Base-by-base conservation (phyloP, 2,113 vertebrate species). In the Papio anubis region DNA sequence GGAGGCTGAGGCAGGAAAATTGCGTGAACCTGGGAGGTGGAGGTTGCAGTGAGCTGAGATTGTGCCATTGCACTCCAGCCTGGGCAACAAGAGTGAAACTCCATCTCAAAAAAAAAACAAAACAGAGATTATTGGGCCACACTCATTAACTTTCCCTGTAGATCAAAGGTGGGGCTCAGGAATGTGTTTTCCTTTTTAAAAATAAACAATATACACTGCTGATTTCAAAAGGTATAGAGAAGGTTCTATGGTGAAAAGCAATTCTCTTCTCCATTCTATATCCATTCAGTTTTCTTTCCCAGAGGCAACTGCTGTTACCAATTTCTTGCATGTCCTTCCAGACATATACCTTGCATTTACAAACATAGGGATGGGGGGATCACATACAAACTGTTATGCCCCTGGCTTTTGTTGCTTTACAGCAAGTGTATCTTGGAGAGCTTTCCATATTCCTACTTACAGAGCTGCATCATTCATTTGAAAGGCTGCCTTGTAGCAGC, bases 401-500 rank as follows among this genome's bases (percentile, higher is more conserved):
- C 64, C 80, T 90, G 78, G 30, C 61, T 84, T 94, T 85, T 96
- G 84, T 92, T 66, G 61, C 57, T 95, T 93, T 61, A 50, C 25
- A 45, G 48, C 5, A 0, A 45, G 40, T 5, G 0, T 96, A 20
- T 79, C 59, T 73, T 72, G 32, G 48, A 73, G 81, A 43, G 94
- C 92, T 89, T 81, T 32, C 75, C 66, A 0, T 89, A 45, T 38
- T 8, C n/a, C 52, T 87, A 86, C 61, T 45, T 83, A 4, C 8
- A 80, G 91, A 84, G 55, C 38, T 72, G 38, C 30, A 68, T 83
- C 61, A 32, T 55, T 79, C 10, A 72, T 93, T 94, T 70, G 80
- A 90, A 88, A 94, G 43, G 27, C 90, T 90, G 52, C 45, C 23
- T 79, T 2, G 32, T 48, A 81, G 50, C 70, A 57, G 57, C 82